Evolutionary conservation across 2,113 vertebrate genomes (phyloP).

Genomic region (Oxyura jamaicensis): DNA sequence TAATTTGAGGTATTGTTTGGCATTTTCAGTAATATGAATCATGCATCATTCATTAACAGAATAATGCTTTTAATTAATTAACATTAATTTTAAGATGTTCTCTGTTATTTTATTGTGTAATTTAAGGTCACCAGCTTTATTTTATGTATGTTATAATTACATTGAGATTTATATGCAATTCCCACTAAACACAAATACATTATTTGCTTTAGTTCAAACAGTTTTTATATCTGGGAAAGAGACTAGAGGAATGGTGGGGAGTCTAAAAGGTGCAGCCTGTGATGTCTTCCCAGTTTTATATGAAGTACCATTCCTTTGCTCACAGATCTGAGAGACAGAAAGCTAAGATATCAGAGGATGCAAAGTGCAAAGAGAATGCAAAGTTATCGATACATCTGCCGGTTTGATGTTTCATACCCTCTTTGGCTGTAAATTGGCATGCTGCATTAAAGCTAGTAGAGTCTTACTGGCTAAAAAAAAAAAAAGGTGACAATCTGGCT

Average conservation of each 20-base stretch:
- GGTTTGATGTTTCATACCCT: background rate
- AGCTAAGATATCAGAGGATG: background rate
- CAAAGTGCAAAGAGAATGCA: background rate
- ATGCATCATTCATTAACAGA: constrained; percentile 37
- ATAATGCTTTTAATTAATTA: constrained; percentile 33
- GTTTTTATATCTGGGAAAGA: background rate
- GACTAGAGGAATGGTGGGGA: background rate
- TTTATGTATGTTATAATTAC: background rate
- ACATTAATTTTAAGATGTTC: constrained; percentile 13
- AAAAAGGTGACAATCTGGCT: rapidly evolving
- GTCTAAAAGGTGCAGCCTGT: background rate
- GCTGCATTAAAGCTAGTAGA: background rate
- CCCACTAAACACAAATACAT: background rate
- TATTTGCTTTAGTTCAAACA: background rate
- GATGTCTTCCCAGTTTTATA: background rate
- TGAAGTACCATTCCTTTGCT: background rate
- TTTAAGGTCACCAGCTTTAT: background rate
- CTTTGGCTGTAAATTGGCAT: background rate
- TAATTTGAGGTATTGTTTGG: constrained; percentile 26
- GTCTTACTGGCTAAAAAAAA: background rate
- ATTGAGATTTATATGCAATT: background rate
- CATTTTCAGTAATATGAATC: background rate
- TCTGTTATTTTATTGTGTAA: constrained; percentile 8
- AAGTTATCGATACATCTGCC: background rate
- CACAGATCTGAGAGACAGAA: background rate